Percentiles rank a stretch among this genome's conserved stretches.
Conservation (phyloP, 1,140 invertebrate genomes). For the Euwallacea fornicatus region DNA sequence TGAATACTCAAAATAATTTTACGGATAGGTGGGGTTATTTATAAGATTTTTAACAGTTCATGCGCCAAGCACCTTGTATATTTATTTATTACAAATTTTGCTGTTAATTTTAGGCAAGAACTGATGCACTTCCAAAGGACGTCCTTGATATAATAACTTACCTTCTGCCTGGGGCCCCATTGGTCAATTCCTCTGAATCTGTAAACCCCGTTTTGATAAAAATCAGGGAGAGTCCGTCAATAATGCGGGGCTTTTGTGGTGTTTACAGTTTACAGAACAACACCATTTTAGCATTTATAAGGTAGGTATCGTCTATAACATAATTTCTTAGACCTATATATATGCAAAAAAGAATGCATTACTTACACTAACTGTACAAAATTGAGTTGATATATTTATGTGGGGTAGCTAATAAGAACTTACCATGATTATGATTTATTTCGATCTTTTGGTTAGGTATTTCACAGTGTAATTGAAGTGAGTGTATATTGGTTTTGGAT, state of each 20-base stretch:
- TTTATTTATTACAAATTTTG: not conserved
- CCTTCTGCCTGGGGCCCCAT: slow-evolving; percentile 72
- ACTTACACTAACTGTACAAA: too few relatives aligned
- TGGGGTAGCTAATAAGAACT: too few relatives aligned
- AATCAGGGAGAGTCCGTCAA: slow-evolving; percentile 55
- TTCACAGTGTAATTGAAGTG: too few relatives aligned
- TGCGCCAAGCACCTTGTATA: too few relatives aligned
- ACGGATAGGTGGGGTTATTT: too few relatives aligned
- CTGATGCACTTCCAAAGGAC: slow-evolving; percentile 47
- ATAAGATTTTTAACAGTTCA: not conserved
- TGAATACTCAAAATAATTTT: too few relatives aligned
- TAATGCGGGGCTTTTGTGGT: slow-evolving; percentile 61
- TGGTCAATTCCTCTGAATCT: slow-evolving; percentile 62
- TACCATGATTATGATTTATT: too few relatives aligned
- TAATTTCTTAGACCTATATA: too few relatives aligned
- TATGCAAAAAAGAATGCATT: too few relatives aligned
- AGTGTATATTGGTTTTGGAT: too few relatives aligned
- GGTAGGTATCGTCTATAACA: slow-evolving; percentile 54
- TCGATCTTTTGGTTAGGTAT: too few relatives aligned
- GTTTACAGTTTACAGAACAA: slow-evolving; percentile 55
- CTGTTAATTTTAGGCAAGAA: slow-evolving; percentile 33
- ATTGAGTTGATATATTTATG: too few relatives aligned
- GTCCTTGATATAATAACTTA: slow-evolving; percentile 67
- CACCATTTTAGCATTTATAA: slow-evolving; percentile 63
- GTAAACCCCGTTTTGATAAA: slow-evolving; percentile 53